Evolutionary conservation across 1,140 invertebrate genomes (phyloP), one percentile per base, ranked within the genome.

Genomic region (Drosophila persimilis): DNA sequence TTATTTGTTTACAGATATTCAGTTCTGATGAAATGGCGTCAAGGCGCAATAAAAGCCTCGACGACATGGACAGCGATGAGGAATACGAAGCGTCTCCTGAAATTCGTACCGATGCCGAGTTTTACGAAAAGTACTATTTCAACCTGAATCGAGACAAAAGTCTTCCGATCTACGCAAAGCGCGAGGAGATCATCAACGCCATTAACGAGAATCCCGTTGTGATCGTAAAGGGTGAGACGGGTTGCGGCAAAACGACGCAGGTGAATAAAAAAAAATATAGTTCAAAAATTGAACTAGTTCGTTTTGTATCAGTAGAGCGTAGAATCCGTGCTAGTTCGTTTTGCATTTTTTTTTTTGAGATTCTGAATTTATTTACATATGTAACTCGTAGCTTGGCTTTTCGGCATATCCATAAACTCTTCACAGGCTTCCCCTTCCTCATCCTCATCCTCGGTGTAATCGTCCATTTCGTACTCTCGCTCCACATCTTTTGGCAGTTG

Each of bases 161-260:
- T 13, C 39, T 91, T 31, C 89, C 90, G 2, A 90, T 91, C n/a
- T 78, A 77, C 50, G 75, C 76, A 2, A 72, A 72, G 8, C 72
- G 73, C 0, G 74, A 84, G 7, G 50, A 80, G 26, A 91, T 91
- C 6, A 39, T 91, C 1, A 24, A 46, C 0, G 66, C 73, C 1
- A 88, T 91, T 11, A 64, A 51, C 13, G 62, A 74, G 0, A 69
- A 90, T 69, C 81, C 78, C 0, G 88, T 91, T 6, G 79, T 91
- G 3, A 75, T 91, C 46, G 31, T 91, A 0, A 85, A 90, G 35
- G 90, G 90, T 24, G 89, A 91, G 6, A 91, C 90, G 3, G 90
- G 90, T 7, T 97, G 95, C 61, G 97, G 97, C 1, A 98, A 98
- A 93, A 97, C 97, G 0, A 98, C 97, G 0, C 97, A 98, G 74